Base-by-base conservation (phyloP, 2,113 vertebrate genomes). In the Chionomys nivalis region DNA sequence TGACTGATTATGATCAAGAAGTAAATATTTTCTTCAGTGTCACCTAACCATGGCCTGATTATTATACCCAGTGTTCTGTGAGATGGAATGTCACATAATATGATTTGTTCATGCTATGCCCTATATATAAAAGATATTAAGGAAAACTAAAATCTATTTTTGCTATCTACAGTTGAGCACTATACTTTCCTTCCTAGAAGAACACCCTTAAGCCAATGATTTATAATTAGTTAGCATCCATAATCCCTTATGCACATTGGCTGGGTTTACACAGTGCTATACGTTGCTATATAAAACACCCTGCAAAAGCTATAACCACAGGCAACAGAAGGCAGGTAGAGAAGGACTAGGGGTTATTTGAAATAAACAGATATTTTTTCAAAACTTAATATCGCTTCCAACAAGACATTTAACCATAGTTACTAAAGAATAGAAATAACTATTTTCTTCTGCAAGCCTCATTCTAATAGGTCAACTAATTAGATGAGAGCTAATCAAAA, bases 331-430 rank as follows among this genome's bases (percentile, higher is more conserved):
- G 36, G 66, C 21, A 44, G 63, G 28, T 33, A 47, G 5, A 44
- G 49, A 76, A 88, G n/a, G 39, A 87, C 58, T 90, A 89, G 68
- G 7, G 36, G 55, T 94, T 65, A 75, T 12, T 44, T 90, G 66
- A 95, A 96, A 91, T 66, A 76, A 91, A 78, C 58, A 91, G 42
- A 79, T 96, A 86, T 86, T 92, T 77, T 82, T 61, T 77, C 65
- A 86, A 96, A 94, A 47, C 10, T 77, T 52, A 93, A 94, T 26
- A 33, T 76, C 42, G 78, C 70, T 14, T 70, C 65, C 39, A 90
- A 72, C 7, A n/a, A 94, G 89, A 93, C 66, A 90, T 95, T 88
- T 88, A 63, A 87, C 66, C 66, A 66, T 52, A n/a, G 85, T 76
- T 76, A 82, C 47, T 92, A 90, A 93, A 79, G 88, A 94, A 65